Conservation (phyloP, 2,113 vertebrate genomes). For the Tachycineta bicolor region DNA sequence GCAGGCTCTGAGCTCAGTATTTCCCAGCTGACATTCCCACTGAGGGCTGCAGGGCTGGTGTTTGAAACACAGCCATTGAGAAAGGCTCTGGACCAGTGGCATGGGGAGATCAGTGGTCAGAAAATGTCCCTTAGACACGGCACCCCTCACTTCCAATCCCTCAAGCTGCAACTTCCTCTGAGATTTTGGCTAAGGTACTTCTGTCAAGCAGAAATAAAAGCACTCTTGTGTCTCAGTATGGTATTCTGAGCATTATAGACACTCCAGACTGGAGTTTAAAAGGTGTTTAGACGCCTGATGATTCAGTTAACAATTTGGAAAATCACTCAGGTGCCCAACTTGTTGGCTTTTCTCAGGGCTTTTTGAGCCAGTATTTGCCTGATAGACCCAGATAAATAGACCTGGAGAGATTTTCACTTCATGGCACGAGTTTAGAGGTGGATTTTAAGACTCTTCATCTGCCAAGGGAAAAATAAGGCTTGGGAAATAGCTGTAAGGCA, state of each 20-base stretch:
- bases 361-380: background rate
- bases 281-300: constrained; percentile 1
- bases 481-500: background rate
- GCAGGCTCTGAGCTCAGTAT: background rate
- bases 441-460: background rate
- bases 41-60: background rate
- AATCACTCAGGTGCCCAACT: background rate
- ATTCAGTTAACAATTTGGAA: background rate
- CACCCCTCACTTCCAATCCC: background rate
- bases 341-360: background rate
- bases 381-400: background rate
- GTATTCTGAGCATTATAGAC: background rate
- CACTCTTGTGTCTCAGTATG: background rate
- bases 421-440: background rate
- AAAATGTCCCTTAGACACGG: background rate
- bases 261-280: background rate
- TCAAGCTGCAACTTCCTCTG: background rate
- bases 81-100: background rate
- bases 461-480: background rate
- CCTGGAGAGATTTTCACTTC: background rate
- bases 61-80: background rate
- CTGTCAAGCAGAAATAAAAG: background rate
- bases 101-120: background rate
- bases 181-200: background rate
- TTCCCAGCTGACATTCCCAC: background rate